Conservation (phyloP, 2,113 vertebrate species). For the Epinephelus cyanopodus region DNA sequence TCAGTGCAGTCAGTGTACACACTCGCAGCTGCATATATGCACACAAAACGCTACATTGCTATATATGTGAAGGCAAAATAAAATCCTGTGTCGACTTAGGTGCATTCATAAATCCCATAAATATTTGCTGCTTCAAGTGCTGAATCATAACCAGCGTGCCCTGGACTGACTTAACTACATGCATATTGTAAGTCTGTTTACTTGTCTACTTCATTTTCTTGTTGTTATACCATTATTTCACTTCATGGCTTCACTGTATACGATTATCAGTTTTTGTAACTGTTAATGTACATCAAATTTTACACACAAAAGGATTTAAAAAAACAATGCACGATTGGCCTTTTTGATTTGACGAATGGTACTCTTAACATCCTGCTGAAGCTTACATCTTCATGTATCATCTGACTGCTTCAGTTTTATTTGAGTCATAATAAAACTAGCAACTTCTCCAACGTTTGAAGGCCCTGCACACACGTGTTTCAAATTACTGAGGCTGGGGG, state of each 20-base stretch:
- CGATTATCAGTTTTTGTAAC: not conserved
- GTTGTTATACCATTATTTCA: not conserved
- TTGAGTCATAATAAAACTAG: not conserved
- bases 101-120: not conserved
- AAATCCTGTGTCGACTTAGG: slow-evolving; percentile 1
- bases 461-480: not conserved
- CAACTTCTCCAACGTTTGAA: not conserved
- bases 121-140: slow-evolving; percentile 3
- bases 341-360: not conserved
- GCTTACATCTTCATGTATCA: not conserved
- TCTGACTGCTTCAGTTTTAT: not conserved
- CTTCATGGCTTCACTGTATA: not conserved
- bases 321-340: no score
- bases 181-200: not conserved
- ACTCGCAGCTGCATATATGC: slow-evolving; percentile 33
- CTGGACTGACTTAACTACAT: not conserved
- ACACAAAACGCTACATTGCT: slow-evolving; percentile 22
- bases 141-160: not conserved
- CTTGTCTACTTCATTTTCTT: not conserved
- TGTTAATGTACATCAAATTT: not conserved
- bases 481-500: not conserved
- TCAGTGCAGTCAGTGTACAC: slow-evolving; percentile 38
- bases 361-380: not conserved
- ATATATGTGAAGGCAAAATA: slow-evolving; percentile 1
- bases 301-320: not conserved